Base-by-base conservation (phyloP, 2,113 vertebrate species). In the Nasalis larvatus region DNA sequence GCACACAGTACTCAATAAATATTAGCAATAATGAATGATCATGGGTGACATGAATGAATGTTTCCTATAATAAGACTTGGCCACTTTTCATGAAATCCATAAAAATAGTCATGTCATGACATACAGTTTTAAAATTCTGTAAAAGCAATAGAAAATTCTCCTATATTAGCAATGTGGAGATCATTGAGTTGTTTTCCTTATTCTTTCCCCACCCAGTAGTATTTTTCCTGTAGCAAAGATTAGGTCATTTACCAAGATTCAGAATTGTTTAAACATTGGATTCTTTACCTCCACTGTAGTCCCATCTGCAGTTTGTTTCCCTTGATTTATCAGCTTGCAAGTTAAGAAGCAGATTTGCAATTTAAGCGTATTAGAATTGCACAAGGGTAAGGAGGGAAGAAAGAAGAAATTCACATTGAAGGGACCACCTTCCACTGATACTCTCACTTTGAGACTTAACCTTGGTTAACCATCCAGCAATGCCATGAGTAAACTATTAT, bases 161-260 rank as follows among this genome's bases (percentile, higher is more conserved):
- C 76, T 20, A 56, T 81, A 18, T 27, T 23, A 58, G 54, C 1
- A 37, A 20, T 27, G 66, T 74, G 96, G 85, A 98, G 30, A n/a
- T 92, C 83, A 96, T 86, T 69, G 42, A 16, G 21, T 23, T 84
- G 27, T 23, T 30, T 1, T 42, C 42, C 49, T 47, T 86, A 37
- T 81, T 80, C 63, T 73, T 13, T 86, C 60, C 66, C 80, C 80
- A 93, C 68, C 68, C 92, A 95, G 4, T 12, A 32, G n/a, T 74
- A 76, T 92, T 49, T 80, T 42, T 89, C 84, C n/a, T 68, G 66
- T 60, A 71, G 82, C 81, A 60, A 94, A 92, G 40, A 81, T 80
- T 58, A 90, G 49, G 32, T 68, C 76, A 89, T 86, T 91, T 90
- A 54, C 42, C 88, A 88, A 92, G 66, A 84, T 84, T 68, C 35